Percentiles rank a stretch among this genome's conserved stretches.
phyloP scores from a whole-genome alignment of 2,888 invertebrate genomes.

The Archips xylosteana region DNA sequence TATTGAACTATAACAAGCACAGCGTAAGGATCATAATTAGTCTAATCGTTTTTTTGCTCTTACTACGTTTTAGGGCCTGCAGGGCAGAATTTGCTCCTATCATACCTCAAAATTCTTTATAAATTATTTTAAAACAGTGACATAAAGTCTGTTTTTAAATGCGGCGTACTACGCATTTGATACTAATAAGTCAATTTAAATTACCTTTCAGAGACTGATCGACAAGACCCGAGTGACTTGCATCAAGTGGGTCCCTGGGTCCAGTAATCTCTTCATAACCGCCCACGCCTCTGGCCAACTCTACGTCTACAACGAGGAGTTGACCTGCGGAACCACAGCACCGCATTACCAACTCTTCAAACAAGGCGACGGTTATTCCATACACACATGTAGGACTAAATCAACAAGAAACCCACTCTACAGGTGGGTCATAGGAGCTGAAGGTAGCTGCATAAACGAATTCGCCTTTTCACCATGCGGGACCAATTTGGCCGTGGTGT shows the following conservation, averaged over 20 bases:
- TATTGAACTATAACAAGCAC: too few relatives aligned
- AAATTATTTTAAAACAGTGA: neutral
- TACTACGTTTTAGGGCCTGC: too few relatives aligned
- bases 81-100: too few relatives aligned
- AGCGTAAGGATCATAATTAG: too few relatives aligned
- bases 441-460: constrained; percentile 96
- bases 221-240: constrained; percentile 98
- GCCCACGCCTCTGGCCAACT: constrained; percentile 98
- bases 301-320: constrained; percentile 98
- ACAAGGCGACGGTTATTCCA: constrained; percentile 96
- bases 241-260: constrained; percentile 98
- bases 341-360: constrained; percentile 98
- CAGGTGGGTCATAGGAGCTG: constrained; percentile 94
- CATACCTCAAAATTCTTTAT: neutral
- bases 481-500: constrained; percentile 96
- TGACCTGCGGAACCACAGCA: constrained; percentile 94
- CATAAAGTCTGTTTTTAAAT: constrained; percentile 11
- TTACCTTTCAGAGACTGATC: constrained; percentile 91
- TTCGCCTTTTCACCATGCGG: constrained; percentile 98
- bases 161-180: constrained; percentile 21
- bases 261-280: constrained; percentile 96
- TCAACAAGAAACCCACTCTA: constrained; percentile 97
- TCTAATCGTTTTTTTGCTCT: too few relatives aligned
- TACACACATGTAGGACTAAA: constrained; percentile 98
- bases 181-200: constrained; percentile 37